Percentiles rank a stretch among this genome's conserved stretches.
These are phyloP conservation scores for Turritopsis dohrnii DNA, from an alignment of 30 jellyfish, hydroid and myxozoan genomes.

Conservation along the genomic window DNA sequence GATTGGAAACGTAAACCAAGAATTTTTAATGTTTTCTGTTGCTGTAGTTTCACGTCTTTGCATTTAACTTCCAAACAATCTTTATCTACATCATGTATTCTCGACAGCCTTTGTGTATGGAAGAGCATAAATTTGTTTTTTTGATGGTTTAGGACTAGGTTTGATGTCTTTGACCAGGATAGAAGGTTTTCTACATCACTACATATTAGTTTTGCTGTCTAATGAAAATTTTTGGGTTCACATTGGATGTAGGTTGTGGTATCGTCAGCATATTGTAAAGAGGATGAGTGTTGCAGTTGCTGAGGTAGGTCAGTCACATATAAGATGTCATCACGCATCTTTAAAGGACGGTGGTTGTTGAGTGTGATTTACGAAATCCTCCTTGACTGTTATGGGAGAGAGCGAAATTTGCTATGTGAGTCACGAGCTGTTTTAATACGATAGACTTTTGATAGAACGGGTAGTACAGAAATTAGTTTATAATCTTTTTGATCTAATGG, in stretches of 20 bases:
- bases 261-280: neutral
- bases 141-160: neutral
- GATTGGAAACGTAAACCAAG: neutral
- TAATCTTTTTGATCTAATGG: neutral
- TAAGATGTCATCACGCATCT: neutral
- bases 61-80: neutral
- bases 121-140: neutral
- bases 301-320: neutral
- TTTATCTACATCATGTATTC: neutral
- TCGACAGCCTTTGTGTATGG: neutral
- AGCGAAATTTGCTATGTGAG: neutral
- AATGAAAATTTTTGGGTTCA: neutral
- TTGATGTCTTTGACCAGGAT: neutral
- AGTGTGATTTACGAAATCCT: neutral
- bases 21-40: neutral
- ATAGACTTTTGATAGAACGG: neutral
- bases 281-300: too few relatives aligned
- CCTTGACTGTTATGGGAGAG: neutral
- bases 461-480: neutral
- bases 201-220: neutral
- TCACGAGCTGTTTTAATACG: neutral
- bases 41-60: neutral
- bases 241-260: neutral
- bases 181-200: neutral
- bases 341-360: neutral